Base-by-base conservation (phyloP, 2,113 vertebrate genomes). In the Mormyrus lacerda region DNA sequence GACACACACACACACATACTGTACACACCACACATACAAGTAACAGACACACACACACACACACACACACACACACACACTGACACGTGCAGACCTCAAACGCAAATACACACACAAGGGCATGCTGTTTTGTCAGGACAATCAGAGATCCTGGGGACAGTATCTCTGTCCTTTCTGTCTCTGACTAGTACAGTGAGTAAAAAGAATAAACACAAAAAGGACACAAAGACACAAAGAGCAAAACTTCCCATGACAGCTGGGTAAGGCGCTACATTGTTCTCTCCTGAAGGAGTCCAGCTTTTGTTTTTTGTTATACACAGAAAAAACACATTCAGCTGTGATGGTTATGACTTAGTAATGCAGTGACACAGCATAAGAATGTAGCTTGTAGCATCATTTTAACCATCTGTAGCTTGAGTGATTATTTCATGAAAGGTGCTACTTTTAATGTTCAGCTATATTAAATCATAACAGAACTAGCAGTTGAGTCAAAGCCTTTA, bases 1-100 rank as follows among this genome's bases (percentile, higher is more conserved):
- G 5, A 58, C 51, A 55, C 53, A 7, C 21, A 6, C 53, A 21
- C 53, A 55, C n/a, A n/a, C n/a, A n/a, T n/a, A n/a, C n/a, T n/a
- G n/a, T 21, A 21, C 21, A 58, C 6, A 61, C 24, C 58, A 65
- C 61, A 65, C 24, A 65, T 27, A n/a, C 47, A 89, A 48, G 42
- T 21, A 42, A 58, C 31, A 61, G 89, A 47, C 88, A 88, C 79
- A 89, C n/a, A 88, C 61, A 83, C 61, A 79, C 69, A 47, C 88
- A 88, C 79, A 89, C n/a, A 88, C 61, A 83, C 61, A 79, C 69
- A 73, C 53, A 55, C 17, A 55, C 53, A 55, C 3, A 55, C 53
- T 19, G 51, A 55, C 53, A 55, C 19, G 24, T 24, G 19, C 53
- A 53, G 8, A 19, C 3, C 51, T 5, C 51, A 53, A 53, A 53